Evolutionary conservation across 1,140 invertebrate species (phyloP).

Genomic region (Belonocnema kinseyi): DNA sequence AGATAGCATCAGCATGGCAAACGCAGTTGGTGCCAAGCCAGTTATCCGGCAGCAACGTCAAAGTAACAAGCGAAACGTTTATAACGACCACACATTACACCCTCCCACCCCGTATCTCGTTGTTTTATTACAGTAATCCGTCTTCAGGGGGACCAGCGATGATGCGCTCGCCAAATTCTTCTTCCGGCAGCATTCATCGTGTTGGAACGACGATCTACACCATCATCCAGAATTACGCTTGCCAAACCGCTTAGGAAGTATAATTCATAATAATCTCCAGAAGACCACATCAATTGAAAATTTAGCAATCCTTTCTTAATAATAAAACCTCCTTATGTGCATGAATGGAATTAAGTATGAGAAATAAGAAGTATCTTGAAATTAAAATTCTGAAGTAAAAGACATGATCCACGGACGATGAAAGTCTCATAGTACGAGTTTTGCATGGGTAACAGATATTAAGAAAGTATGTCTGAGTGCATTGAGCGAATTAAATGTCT

Average conservation of each 20-base stretch:
- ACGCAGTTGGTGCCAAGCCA: slow-evolving; percentile 63
- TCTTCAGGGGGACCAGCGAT: slow-evolving; percentile 58
- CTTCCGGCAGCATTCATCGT: slow-evolving; percentile 55
- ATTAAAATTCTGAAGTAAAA: background rate
- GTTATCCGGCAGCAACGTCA: slow-evolving; percentile 60
- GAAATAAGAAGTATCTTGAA: too few relatives aligned
- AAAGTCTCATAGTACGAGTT: background rate
- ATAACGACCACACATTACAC: slow-evolving; percentile 64
- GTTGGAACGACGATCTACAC: slow-evolving; percentile 48
- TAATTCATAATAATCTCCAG: background rate
- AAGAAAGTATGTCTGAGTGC: background rate
- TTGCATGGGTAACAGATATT: background rate
- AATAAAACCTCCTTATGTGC: too few relatives aligned
- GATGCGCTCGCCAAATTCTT: slow-evolving; percentile 60
- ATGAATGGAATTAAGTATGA: too few relatives aligned
- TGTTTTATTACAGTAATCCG: slow-evolving; percentile 65
- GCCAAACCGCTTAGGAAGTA: background rate
- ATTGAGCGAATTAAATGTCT: slow-evolving; percentile 22
- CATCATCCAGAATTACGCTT: slow-evolving; percentile 41
- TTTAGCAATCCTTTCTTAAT: too few relatives aligned
- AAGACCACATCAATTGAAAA: too few relatives aligned
- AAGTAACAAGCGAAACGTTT: slow-evolving; percentile 66
- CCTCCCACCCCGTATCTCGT: slow-evolving; percentile 51
- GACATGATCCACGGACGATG: background rate
- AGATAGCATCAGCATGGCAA: slow-evolving; percentile 53